These are phyloP conservation scores for Blera fallax DNA, from an alignment of 2,888 invertebrate genomes.

Conservation along the genomic window DNA sequence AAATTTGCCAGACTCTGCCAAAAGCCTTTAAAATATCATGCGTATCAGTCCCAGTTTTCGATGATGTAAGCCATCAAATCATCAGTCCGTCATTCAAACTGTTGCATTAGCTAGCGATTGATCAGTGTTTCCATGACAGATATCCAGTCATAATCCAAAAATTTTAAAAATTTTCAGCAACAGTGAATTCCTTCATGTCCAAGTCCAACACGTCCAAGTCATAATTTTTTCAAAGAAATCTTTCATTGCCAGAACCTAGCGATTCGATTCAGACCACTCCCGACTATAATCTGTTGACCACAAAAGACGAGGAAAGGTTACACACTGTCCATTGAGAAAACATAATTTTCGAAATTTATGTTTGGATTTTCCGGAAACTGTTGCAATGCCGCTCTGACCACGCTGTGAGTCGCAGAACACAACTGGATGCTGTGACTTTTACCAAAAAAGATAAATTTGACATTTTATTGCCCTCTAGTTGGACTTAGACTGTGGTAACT, in stretches of 20 bases:
- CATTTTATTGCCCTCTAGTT: not conserved
- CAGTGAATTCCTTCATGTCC: too few relatives aligned
- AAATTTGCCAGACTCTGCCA: too few relatives aligned
- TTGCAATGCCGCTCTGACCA: conserved; percentile 18
- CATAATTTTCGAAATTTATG: conserved; percentile 26
- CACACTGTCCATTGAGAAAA: not conserved
- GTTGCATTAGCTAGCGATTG: too few relatives aligned
- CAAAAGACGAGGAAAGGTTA: not conserved
- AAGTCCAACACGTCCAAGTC: not conserved
- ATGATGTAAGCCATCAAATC: too few relatives aligned
- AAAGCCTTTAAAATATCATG: too few relatives aligned
- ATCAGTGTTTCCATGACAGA: too few relatives aligned
- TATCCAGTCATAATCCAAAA: too few relatives aligned
- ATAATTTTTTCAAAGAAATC: not conserved
- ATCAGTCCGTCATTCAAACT: too few relatives aligned
- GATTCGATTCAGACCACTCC: not conserved
- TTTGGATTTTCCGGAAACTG: conserved; percentile 29
- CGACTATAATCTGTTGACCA: not conserved
- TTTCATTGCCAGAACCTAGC: not conserved
- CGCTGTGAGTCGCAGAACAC: not conserved
- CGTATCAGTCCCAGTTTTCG: too few relatives aligned
- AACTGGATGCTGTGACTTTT: not conserved
- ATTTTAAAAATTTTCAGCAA: not conserved
- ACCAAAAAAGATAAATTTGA: conserved; percentile 10
- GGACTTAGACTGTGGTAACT: not conserved